A percentile compares a stretch with the other conserved stretches of the same genome.
phyloP scores from a whole-genome alignment of 2,797 vertebrate species.

The Pangasius sanitwongsei region DNA sequence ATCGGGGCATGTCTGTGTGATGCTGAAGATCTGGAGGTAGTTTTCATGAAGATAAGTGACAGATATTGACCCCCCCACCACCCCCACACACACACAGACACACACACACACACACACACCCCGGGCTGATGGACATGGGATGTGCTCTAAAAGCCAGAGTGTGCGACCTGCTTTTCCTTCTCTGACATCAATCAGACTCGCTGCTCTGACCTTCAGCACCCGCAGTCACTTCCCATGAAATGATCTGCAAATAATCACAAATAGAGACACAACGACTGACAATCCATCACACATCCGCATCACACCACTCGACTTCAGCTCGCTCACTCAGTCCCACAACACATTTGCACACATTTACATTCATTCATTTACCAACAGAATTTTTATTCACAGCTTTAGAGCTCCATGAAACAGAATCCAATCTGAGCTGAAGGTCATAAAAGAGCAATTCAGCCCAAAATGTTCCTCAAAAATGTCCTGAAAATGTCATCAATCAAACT shows the following conservation, averaged over 20 bases:
- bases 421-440: slow-evolving; percentile 11
- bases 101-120: slow-evolving; percentile 3
- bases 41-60: slow-evolving; percentile 8
- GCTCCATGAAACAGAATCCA: neutral
- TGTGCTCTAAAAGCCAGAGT: neutral
- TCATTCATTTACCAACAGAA: neutral
- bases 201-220: neutral
- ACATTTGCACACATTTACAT: slow-evolving; percentile 12
- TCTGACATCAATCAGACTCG: slow-evolving; percentile 44
- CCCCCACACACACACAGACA: slow-evolving; percentile 7
- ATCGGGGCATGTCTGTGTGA: neutral
- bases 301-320: neutral
- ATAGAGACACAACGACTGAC: neutral
- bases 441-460: neutral
- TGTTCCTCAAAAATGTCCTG: neutral
- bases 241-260: slow-evolving; percentile 33
- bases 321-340: neutral
- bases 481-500: neutral
- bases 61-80: slow-evolving; percentile 2
- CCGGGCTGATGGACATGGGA: neutral
- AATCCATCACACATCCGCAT: neutral
- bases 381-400: neutral
- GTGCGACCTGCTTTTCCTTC: slow-evolving; percentile 21
- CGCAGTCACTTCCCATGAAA: slow-evolving; percentile 10
- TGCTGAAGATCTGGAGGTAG: neutral